phyloP scores from a whole-genome alignment of 2,888 invertebrate genomes.

The Lingula anatina region DNA sequence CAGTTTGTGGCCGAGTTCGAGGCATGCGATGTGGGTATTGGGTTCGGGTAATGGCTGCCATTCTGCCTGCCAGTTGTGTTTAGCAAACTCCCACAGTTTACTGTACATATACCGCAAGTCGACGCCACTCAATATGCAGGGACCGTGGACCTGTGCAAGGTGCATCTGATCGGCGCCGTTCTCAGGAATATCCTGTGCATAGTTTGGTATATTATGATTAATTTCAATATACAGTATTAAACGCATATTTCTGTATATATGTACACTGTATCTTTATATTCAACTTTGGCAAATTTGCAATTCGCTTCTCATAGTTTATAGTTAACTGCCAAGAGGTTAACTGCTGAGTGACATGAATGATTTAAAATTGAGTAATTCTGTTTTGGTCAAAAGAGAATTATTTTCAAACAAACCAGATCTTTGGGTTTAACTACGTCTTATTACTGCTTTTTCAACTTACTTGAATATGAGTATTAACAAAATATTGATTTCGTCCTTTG shows the following conservation, averaged over 20 bases:
- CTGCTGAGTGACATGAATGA: too few species aligned
- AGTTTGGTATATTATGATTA: too few species aligned
- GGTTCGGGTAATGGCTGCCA: slow-evolving; percentile 58
- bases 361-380: too few species aligned
- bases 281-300: too few species aligned
- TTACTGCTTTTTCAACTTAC: slow-evolving; percentile 52
- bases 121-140: slow-evolving; percentile 58
- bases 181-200: slow-evolving; percentile 86
- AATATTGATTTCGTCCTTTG: slow-evolving; percentile 74
- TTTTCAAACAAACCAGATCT: too few species aligned
- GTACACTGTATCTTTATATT: too few species aligned
- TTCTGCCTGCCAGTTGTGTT: slow-evolving; percentile 62
- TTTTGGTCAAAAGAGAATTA: too few species aligned
- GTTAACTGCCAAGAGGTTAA: too few species aligned
- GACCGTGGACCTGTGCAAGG: slow-evolving; percentile 69
- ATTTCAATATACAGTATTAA: too few species aligned
- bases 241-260: too few species aligned
- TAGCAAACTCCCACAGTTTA: slow-evolving; percentile 53
- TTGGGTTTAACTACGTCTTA: too few species aligned
- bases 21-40: slow-evolving; percentile 61
- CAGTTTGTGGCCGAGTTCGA: slow-evolving; percentile 64
- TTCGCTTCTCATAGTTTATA: too few species aligned
- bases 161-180: slow-evolving; percentile 85
- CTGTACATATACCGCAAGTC: slow-evolving; percentile 42
- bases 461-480: slow-evolving; percentile 73